These are phyloP conservation scores for Epistrophe eligans DNA, from an alignment of 2,888 invertebrate species.

Conservation along the genomic window DNA sequence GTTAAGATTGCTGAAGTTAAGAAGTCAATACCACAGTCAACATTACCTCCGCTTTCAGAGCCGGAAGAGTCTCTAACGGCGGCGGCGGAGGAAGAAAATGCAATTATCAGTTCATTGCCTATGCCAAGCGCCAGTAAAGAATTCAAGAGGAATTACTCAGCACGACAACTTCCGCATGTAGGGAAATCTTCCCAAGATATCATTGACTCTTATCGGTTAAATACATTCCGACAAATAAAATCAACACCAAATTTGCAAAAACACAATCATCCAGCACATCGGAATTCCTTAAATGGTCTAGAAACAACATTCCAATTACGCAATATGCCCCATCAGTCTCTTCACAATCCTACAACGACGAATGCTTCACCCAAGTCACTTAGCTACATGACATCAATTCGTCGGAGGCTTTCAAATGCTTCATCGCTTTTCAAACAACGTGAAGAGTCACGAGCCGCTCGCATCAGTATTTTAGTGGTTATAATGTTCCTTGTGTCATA, in stretches of 20 bases:
- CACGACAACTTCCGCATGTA: slow-evolving; percentile 81
- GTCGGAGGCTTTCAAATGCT: slow-evolving; percentile 92
- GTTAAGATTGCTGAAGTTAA: slow-evolving; percentile 77
- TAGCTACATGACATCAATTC: slow-evolving; percentile 88
- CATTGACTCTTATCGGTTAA: slow-evolving; percentile 77
- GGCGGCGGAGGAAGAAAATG: slow-evolving; percentile 80
- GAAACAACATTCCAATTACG: slow-evolving; percentile 78
- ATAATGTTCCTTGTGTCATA: slow-evolving; percentile 84
- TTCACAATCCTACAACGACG: slow-evolving; percentile 81
- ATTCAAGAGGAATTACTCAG: slow-evolving; percentile 83
- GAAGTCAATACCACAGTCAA: slow-evolving; percentile 49
- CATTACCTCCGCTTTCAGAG: slow-evolving; percentile 46
- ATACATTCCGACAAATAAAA: slow-evolving; percentile 82
- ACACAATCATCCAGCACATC: slow-evolving; percentile 78
- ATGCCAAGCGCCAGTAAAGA: slow-evolving; percentile 80
- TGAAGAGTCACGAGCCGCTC: slow-evolving; percentile 95
- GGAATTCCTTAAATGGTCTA: slow-evolving; percentile 77
- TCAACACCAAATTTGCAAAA: slow-evolving; percentile 83
- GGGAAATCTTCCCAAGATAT: slow-evolving; percentile 82
- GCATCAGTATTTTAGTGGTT: slow-evolving; percentile 88
- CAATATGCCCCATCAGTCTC: slow-evolving; percentile 79
- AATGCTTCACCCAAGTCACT: slow-evolving; percentile 83
- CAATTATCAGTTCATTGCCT: slow-evolving; percentile 81
- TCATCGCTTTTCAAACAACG: slow-evolving; percentile 93
- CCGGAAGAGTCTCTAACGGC: slow-evolving; percentile 66